Conservation (phyloP, 1,140 invertebrate genomes). For the Ylistrum balloti region DNA sequence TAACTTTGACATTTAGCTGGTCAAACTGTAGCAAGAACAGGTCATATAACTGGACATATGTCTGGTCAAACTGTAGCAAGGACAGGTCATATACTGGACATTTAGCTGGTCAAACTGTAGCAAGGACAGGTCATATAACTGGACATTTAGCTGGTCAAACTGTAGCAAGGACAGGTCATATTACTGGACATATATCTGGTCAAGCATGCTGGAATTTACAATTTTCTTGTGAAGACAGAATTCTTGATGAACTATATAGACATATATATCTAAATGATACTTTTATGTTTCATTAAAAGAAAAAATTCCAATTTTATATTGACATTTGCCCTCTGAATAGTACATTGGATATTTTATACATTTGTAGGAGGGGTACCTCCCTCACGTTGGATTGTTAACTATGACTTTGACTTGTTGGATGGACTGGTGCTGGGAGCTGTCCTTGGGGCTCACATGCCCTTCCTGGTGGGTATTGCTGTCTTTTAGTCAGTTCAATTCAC, state of each 20-base stretch:
- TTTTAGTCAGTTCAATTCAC: background rate
- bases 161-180: conserved; percentile 72
- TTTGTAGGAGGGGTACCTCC: conserved; percentile 77
- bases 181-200: no score
- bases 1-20: conserved; percentile 74
- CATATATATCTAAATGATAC: no score
- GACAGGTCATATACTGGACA: conserved; percentile 67
- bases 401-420: conserved; percentile 82
- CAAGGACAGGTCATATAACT: conserved; percentile 68
- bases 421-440: conserved; percentile 81
- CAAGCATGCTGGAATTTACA: no score
- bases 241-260: no score
- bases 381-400: conserved; percentile 82
- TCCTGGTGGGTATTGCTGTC: conserved; percentile 74
- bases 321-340: no score
- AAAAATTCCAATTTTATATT: no score
- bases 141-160: conserved; percentile 77
- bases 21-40: conserved; percentile 74
- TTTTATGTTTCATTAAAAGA: no score
- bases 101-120: conserved; percentile 77
- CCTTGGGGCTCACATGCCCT: conserved; percentile 81
- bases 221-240: no score
- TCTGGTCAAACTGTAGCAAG: conserved; percentile 73
- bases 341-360: background rate
- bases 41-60: background rate